Evolutionary conservation across 2,888 invertebrate species (phyloP).

Genomic region (Xanthostigma xanthostigma): DNA sequence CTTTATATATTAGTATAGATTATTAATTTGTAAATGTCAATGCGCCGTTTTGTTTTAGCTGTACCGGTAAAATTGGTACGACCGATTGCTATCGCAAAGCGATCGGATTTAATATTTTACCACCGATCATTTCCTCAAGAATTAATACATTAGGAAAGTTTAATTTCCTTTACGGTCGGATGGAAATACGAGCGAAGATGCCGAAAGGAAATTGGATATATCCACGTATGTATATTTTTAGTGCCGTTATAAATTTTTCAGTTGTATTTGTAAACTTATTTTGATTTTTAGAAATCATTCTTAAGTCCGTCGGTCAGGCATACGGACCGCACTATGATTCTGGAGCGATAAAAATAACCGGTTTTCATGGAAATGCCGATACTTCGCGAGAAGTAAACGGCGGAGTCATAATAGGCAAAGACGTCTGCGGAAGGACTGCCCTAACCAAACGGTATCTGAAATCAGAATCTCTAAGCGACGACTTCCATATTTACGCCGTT

Average conservation of each 20-base stretch:
- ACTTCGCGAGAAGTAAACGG: conserved; percentile 20
- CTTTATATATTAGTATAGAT: no score
- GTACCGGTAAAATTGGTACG: conserved; percentile 21
- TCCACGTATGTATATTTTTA: conserved; percentile 27
- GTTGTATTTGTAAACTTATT: not conserved
- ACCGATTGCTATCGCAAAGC: conserved; percentile 23
- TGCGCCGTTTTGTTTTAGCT: conserved; percentile 20
- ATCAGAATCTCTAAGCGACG: conserved; percentile 27
- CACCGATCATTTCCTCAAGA: conserved; percentile 32
- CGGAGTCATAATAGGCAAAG: conserved; percentile 22
- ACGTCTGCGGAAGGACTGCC: conserved; percentile 18
- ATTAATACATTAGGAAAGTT: conserved; percentile 28
- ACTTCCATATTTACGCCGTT: conserved; percentile 39
- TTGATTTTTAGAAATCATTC: conserved; percentile 37
- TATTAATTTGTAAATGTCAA: not conserved
- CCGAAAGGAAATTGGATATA: conserved; percentile 39
- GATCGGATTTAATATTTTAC: conserved; percentile 25
- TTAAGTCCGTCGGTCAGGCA: conserved; percentile 43
- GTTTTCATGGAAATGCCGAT: conserved; percentile 44
- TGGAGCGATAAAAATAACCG: conserved; percentile 58
- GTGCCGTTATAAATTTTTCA: no score
- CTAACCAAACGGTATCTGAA: conserved; percentile 17
- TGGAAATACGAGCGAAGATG: conserved; percentile 35
- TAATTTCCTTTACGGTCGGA: conserved; percentile 31
- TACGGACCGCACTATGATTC: conserved; percentile 49